phyloP scores from a whole-genome alignment of 2,888 invertebrate species.

The Cheilosia vulpina region DNA sequence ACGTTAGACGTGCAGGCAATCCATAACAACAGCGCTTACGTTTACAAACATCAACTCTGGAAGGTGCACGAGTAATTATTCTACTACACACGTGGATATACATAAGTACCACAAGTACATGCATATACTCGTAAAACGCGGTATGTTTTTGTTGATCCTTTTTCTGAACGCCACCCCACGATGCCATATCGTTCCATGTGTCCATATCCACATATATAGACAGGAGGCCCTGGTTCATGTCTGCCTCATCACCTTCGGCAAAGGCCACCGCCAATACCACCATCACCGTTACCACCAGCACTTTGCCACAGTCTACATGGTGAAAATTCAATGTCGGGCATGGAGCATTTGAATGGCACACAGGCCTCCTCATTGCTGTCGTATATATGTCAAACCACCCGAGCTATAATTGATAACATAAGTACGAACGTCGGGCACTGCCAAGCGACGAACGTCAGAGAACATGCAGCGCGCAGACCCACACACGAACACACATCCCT shows the following conservation, averaged over 20 bases:
- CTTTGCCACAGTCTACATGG: slow-evolving; percentile 22
- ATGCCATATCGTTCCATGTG: not conserved
- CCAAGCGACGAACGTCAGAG: slow-evolving; percentile 4
- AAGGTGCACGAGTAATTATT: slow-evolving; percentile 64
- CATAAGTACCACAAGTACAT: slow-evolving; percentile 6
- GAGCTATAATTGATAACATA: slow-evolving; percentile 63
- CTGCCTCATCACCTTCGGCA: slow-evolving; percentile 63
- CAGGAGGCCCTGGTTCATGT: slow-evolving; percentile 57
- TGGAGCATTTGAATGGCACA: slow-evolving; percentile 55
- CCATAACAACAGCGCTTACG: slow-evolving; percentile 63
- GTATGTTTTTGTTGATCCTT: slow-evolving; percentile 51
- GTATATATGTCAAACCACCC: slow-evolving; percentile 1
- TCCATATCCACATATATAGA: not conserved
- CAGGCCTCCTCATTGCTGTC: slow-evolving; percentile 31
- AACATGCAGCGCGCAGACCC: slow-evolving; percentile 5
- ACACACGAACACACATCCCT: slow-evolving; percentile 11
- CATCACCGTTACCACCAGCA: slow-evolving; percentile 9
- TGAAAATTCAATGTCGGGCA: slow-evolving; percentile 46
- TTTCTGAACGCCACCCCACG: slow-evolving; percentile 7
- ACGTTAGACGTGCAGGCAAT: slow-evolving; percentile 52
- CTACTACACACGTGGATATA: slow-evolving; percentile 31
- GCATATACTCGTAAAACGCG: not conserved
- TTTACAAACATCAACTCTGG: slow-evolving; percentile 57
- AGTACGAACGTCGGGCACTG: slow-evolving; percentile 35
- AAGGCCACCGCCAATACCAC: slow-evolving; percentile 35